Base-by-base conservation (phyloP, 2,113 vertebrate genomes). In the Thomomys bottae region DNA sequence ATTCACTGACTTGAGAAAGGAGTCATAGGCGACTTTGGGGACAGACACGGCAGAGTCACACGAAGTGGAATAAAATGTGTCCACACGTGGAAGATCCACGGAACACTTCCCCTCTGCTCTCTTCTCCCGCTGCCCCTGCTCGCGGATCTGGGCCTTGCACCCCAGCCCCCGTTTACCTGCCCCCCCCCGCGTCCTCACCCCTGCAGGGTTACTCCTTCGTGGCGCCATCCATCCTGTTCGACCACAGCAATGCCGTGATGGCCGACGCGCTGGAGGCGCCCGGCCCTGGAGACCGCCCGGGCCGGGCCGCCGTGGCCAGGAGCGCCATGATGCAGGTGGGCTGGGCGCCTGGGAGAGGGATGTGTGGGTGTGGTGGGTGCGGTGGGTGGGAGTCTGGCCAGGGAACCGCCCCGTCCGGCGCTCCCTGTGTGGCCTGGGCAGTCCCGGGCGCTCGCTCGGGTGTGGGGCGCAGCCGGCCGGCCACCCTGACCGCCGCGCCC, bases 201-300 rank as follows among this genome's bases (percentile, higher is more conserved):
- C 87, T 61, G 80, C 91, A 99, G 99, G 99, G 99, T 32, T 99
- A 99, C 95, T 99, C 99, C 34, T 99, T 99, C 23, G 97, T 99
- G 34, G 99, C 99, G 3, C 99, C 99, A 0, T 99, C 99, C 83
- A 98, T 99, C 94, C 97, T 99, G 64, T 99, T 99, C 91, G 98
- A 98, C 95, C 98, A 98, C 73, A 99, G 99, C 20, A 99, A 99
- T 3, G 99, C 98, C 0, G 98, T 99, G 87, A 99, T 98, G 97
- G 98, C 98, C 0, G 98, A 99, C 64, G 98, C 98, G 77, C 97
- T 99, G 32, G 97, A 98, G 17, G 97, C 96, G 0, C 97, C 98
- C 26, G 95, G 97, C 17, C 91, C 96, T 14, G 97, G 97, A 8
- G 98, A 99, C 64, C 97, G 98, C 76, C 99, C 99, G 0, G 98